A percentile compares a stretch with the other conserved stretches of the same genome.
Conservation (phyloP, 2,113 vertebrate species). For the Amia ocellicauda region DNA sequence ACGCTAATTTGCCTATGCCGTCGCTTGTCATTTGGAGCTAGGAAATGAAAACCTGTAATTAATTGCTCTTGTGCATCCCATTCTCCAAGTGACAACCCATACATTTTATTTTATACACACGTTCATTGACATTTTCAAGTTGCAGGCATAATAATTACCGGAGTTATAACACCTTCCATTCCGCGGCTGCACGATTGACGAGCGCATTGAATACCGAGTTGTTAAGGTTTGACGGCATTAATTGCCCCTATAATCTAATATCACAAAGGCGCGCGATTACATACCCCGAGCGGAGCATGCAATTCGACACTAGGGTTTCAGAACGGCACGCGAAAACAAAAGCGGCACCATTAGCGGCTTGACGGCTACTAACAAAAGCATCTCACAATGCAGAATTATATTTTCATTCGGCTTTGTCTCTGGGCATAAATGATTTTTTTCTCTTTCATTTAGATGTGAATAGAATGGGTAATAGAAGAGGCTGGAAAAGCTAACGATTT, state of each 20-base stretch:
- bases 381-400: constrained; percentile 77
- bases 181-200: constrained; percentile 35
- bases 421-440: constrained; percentile 68
- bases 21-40: constrained; percentile 59
- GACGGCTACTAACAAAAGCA: constrained; percentile 72
- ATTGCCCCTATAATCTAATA: constrained; percentile 84
- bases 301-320: constrained; percentile 67
- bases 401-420: constrained; percentile 78
- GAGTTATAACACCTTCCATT: constrained; percentile 63
- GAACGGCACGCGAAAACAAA: constrained; percentile 69
- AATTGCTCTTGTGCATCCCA: constrained; percentile 74
- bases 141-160: constrained; percentile 70
- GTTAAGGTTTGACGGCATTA: constrained; percentile 78
- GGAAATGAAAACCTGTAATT: constrained; percentile 77
- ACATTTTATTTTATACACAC: constrained; percentile 76
- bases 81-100: constrained; percentile 67
- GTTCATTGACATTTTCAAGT: constrained; percentile 72
- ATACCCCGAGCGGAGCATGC: constrained; percentile 60
- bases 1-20: constrained; percentile 50
- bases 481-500: constrained; percentile 61
- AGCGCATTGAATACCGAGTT: constrained; percentile 62
- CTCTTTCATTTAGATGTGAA: constrained; percentile 70
- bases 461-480: constrained; percentile 56
- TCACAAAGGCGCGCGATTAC: constrained; percentile 78
- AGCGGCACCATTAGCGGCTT: constrained; percentile 72